A percentile compares a stretch with the other conserved stretches of the same genome.
Conservation (phyloP, 2,888 invertebrate species). For the Sussaba pulchella region DNA sequence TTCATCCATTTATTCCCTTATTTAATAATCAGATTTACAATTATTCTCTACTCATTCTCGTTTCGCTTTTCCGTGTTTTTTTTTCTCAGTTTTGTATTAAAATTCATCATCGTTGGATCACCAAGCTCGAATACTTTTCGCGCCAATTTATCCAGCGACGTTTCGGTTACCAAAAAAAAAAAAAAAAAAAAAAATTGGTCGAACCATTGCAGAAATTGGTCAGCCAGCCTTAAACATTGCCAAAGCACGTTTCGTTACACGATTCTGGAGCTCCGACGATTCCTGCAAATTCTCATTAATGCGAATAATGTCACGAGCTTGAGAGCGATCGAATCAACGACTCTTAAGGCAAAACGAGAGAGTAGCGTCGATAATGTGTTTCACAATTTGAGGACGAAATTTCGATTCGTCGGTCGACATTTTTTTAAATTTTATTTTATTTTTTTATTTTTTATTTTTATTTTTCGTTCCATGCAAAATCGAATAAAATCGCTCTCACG, state of each 20-base stretch:
- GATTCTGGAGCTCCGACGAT: neutral
- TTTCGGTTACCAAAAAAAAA: neutral
- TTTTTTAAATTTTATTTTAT: too few relatives aligned
- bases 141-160: neutral
- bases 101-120: neutral
- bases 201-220: neutral
- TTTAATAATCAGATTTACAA: conserved; percentile 11
- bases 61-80: neutral
- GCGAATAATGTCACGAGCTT: too few relatives aligned
- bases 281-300: neutral
- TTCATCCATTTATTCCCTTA: conserved; percentile 5
- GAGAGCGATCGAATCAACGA: too few relatives aligned
- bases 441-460: too few relatives aligned
- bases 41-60: conserved; percentile 14
- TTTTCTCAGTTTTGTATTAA: neutral
- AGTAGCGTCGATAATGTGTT: too few relatives aligned
- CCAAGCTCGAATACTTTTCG: neutral
- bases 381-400: too few relatives aligned
- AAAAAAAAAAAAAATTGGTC: neutral
- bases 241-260: neutral
- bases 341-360: too few relatives aligned
- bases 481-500: neutral
- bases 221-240: neutral
- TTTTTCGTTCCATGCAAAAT: too few relatives aligned
- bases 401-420: too few relatives aligned